Base-by-base conservation (phyloP, 1,140 invertebrate species). In the Drosophila paulistorum region DNA sequence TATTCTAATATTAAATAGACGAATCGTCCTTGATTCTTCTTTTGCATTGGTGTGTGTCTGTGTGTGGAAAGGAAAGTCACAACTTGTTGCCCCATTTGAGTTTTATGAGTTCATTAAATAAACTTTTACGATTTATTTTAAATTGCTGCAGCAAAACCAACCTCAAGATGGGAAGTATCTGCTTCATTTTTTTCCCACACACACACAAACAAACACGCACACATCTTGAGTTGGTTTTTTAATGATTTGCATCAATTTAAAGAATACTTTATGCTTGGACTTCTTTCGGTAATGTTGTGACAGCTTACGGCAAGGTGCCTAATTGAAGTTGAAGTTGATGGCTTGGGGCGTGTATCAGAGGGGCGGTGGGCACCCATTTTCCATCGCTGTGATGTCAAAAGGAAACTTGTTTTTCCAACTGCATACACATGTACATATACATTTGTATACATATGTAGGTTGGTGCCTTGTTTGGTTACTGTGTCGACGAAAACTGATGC, bases 211-310 rank as follows among this genome's bases (percentile, higher is more conserved):
- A 30, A 54, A 55, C 72, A 81, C 11, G 3, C 58, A 60, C 78
- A 77, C 68, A 65, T 78, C 72, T 79, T 58, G 51, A 51, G 48
- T 48, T 65, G 48, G 42, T 55, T 41, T 77, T 30, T 74, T 75
- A 51, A 70, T 54, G 79, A 67, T 77, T 64, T 55, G 64, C 62
- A 66, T 77, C 59, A 79, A 73, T 86, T 74, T 26, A 39, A 57
- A 81, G 72, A 77, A 81, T 87, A 77, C 83, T 79, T 79, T 84
- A 83, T 86, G 82, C 73, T 71, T 65, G 33, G 54, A 55, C 66
- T 65, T 59, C 35, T 65, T 66, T 57, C 54, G 23, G 74, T 30
- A 7, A 37, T 51, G 17, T 51, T 51, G 17, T 51, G 45, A 51
- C 17, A 23, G 9, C 14, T 51, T 51, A 0, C 45, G 4, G 63